phyloP scores from a whole-genome alignment of 1,140 invertebrate species.

The Vanessa atalanta region DNA sequence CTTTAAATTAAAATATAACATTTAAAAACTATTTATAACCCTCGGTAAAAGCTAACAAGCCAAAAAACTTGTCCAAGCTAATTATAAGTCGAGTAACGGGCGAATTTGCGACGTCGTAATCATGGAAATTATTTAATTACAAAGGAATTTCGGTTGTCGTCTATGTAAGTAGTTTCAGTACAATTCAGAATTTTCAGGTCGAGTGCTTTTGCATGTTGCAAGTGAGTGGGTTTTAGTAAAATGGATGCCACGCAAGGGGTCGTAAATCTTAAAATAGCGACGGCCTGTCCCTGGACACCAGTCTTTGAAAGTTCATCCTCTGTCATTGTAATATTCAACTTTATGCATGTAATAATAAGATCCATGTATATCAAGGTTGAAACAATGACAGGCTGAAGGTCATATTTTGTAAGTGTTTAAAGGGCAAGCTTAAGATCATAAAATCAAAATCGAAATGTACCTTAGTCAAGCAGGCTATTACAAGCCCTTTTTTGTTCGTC shows the following conservation, averaged over 20 bases:
- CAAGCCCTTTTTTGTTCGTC: too few relatives aligned
- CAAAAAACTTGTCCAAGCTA: constrained; percentile 4
- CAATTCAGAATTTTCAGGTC: constrained; percentile 57
- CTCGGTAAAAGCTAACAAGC: background rate
- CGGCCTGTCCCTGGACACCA: constrained; percentile 51
- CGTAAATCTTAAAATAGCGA: constrained; percentile 67
- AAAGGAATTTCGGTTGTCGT: constrained; percentile 43
- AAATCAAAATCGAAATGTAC: too few relatives aligned
- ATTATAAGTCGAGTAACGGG: constrained; percentile 10
- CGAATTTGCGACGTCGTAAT: background rate
- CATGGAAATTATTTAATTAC: constrained; percentile 56
- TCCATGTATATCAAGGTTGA: background rate
- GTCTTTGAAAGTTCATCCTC: constrained; percentile 34
- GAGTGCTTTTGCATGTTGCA: constrained; percentile 74
- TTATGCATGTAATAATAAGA: background rate
- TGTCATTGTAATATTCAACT: background rate
- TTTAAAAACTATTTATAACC: background rate
- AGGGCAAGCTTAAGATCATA: constrained; percentile 5
- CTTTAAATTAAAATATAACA: background rate
- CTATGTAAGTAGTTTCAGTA: constrained; percentile 51
- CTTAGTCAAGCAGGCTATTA: too few relatives aligned
- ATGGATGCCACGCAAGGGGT: constrained; percentile 58
- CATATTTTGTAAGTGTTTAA: constrained; percentile 23
- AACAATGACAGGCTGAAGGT: constrained; percentile 17
- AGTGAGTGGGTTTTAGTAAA: constrained; percentile 66